Evolutionary conservation across 1,140 invertebrate genomes (phyloP), one percentile per base, ranked within the genome.

Genomic region (Bombus confusus): DNA sequence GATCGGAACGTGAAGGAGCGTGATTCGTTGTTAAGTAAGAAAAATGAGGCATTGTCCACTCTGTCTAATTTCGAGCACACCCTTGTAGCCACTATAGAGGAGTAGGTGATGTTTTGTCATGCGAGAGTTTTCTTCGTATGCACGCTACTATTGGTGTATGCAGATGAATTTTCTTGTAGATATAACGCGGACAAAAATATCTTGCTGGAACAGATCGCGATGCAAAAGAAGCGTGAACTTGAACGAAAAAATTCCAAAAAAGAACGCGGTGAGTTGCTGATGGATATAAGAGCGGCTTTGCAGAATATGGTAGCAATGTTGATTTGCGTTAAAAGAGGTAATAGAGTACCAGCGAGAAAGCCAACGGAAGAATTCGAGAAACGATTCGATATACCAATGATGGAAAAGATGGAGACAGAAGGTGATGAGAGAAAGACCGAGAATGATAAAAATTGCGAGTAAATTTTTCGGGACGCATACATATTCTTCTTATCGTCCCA

Each of bases 11-110:
- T 95, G 80, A 90, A 94, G 18, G 95, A 96, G 82, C 92, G 96
- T n/a, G 94, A 96, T 79, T 91, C 90, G 0, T 94, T 96, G 15
- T 90, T 96, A 47, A 95, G 95, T 66, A 95, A 96, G 89, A 94
- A 94, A 34, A 95, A 96, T 81, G 96, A 96, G 71, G 96, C 96
- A n/a, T 87, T 95, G 9, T 47, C 96, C 74, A 94, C 96, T 91
- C 92, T 96, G 0, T 94, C 95, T n/a, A 93, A 92, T 12, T 91
- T 97, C 41, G 94, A 96, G 83, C 96, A 97, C 89, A 94, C 96
- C 3, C 95, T 96, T 62, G 94, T 96, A 80, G 68, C 72, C 76
- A 37, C 47, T 74, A 77, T 74, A 41, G 89, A 90, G 78, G 71
- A 91, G 91, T 92, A 92, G 82, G 87, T 73, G 13, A 66, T 31